phyloP scores from a whole-genome alignment of 53 echinoderm and acorn worm genomes.

The Henricia sp. region DNA sequence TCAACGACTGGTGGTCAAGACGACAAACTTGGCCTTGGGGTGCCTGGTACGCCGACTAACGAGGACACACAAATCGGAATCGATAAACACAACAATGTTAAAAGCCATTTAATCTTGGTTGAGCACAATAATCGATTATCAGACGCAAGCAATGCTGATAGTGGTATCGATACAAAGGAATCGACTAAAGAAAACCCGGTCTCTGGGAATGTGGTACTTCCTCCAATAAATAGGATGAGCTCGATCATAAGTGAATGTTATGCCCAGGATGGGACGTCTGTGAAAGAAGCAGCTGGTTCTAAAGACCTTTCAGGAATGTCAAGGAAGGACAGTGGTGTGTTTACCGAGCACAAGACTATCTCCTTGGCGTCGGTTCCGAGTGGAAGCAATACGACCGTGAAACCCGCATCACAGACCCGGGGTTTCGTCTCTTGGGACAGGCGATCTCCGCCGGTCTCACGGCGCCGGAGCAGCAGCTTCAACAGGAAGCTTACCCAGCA shows the following conservation, averaged over 20 bases:
- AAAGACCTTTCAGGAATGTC: not conserved
- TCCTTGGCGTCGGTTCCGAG: not conserved
- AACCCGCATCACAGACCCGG: slow-evolving; percentile 11
- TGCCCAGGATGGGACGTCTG: not conserved
- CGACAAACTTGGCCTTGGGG: not conserved
- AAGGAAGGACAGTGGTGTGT: slow-evolving; percentile 37
- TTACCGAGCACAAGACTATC: not conserved
- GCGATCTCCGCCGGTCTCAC: not conserved
- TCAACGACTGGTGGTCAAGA: not conserved
- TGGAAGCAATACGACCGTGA: not conserved
- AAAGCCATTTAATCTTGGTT: not conserved
- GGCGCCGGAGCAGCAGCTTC: slow-evolving; percentile 39
- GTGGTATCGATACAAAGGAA: slow-evolving; percentile 26
- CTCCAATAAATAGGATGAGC: not conserved
- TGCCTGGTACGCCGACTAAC: slow-evolving; percentile 9
- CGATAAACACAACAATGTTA: not conserved
- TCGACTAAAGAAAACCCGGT: not conserved
- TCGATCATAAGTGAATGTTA: slow-evolving; percentile 1
- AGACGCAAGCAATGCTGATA: slow-evolving; percentile 27
- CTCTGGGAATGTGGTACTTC: not conserved
- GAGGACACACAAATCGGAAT: not conserved
- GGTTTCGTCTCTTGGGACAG: not conserved
- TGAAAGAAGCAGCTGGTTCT: not conserved
- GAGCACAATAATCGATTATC: slow-evolving; percentile 1
- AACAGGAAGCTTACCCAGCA: slow-evolving; percentile 72